phyloP scores from a whole-genome alignment of 2,888 invertebrate genomes.

The Caenorhabditis sp. region DNA sequence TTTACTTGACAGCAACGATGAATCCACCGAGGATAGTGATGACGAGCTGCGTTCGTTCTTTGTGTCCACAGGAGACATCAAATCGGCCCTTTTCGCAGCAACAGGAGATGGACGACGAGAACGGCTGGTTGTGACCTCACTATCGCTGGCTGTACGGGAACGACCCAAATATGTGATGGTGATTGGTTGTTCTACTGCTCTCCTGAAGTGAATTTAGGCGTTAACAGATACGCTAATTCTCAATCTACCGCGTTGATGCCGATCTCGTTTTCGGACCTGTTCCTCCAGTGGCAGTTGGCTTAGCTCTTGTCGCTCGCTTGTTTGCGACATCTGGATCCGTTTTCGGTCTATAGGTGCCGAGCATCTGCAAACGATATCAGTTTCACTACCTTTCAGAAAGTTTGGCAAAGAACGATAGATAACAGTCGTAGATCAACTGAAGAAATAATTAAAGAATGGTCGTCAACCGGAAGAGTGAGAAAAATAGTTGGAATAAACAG shows the following conservation, averaged over 20 bases:
- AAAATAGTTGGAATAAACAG: too few species aligned
- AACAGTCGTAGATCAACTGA: not conserved
- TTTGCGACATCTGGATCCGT: not conserved
- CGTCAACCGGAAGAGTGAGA: not conserved
- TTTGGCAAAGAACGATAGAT: not conserved
- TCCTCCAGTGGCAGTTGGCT: not conserved
- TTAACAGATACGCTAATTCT: not conserved
- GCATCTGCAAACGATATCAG: not conserved
- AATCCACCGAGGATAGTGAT: not conserved
- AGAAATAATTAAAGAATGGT: too few species aligned
- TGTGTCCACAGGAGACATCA: too few species aligned
- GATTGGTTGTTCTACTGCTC: slow-evolving; percentile 1
- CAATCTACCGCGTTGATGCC: slow-evolving; percentile 9
- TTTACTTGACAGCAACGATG: not conserved
- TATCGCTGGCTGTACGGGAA: slow-evolving; percentile 4
- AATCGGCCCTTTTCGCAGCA: not conserved
- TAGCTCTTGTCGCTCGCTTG: not conserved
- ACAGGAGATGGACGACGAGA: not conserved
- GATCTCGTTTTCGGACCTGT: slow-evolving; percentile 26
- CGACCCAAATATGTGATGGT: slow-evolving; percentile 9
- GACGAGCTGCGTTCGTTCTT: not conserved
- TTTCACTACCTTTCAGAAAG: not conserved
- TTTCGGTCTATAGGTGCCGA: not conserved
- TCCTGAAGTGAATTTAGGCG: not conserved
- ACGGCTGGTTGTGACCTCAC: slow-evolving; percentile 2